These are phyloP conservation scores for Chelonus formosanus DNA, from an alignment of 2,888 invertebrate genomes.

Conservation along the genomic window DNA sequence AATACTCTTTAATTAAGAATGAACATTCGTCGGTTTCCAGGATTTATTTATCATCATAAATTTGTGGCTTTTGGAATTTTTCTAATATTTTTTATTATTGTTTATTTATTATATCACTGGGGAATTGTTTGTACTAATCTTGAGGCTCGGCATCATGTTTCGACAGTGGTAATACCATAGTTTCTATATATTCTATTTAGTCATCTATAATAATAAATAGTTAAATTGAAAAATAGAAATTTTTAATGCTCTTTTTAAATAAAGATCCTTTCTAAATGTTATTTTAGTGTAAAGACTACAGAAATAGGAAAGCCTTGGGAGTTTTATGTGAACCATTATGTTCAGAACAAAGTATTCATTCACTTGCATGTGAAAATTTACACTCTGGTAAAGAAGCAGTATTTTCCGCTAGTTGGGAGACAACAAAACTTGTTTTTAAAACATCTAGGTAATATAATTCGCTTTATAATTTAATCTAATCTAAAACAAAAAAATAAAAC, in stretches of 20 bases:
- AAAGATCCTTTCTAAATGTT: conserved; percentile 16
- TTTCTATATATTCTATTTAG: background rate
- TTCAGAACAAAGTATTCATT: conserved; percentile 67
- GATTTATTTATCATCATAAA: conserved; percentile 58
- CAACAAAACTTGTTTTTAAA: conserved; percentile 71
- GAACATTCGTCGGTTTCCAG: conserved; percentile 58
- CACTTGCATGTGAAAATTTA: conserved; percentile 71
- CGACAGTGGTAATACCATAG: conserved; percentile 66
- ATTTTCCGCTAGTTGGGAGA: conserved; percentile 70
- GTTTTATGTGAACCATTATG: conserved; percentile 74
- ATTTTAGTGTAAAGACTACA: conserved; percentile 70
- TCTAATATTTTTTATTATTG: conserved; percentile 58
- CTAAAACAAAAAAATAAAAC: conserved; percentile 1
- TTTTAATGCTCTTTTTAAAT: background rate
- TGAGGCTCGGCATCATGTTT: conserved; percentile 69
- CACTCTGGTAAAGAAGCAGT: conserved; percentile 72
- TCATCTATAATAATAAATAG: background rate
- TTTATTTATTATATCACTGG: conserved; percentile 69
- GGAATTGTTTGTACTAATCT: conserved; percentile 70
- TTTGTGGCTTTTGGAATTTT: conserved; percentile 50
- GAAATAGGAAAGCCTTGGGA: conserved; percentile 69
- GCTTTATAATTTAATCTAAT: background rate
- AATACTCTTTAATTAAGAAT: conserved; percentile 38
- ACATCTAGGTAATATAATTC: conserved; percentile 59
- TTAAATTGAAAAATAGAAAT: background rate